These are phyloP conservation scores for Paramormyrops hopkinsi DNA, from an alignment of 2,797 vertebrate genomes.

Conservation along the genomic window DNA sequence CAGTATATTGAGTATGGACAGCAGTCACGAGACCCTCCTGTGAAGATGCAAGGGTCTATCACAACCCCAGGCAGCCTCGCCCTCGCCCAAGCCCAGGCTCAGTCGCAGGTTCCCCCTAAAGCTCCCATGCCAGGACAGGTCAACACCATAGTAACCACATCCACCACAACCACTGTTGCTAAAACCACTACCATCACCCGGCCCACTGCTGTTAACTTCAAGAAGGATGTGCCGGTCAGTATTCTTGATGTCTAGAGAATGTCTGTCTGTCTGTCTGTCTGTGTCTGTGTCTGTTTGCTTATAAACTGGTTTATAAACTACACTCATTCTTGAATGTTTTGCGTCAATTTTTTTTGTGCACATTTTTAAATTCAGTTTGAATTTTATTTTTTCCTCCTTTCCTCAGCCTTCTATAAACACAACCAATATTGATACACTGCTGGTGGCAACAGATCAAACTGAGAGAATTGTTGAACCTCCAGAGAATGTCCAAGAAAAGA, in stretches of 20 bases:
- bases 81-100: constrained; percentile 85
- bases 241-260: constrained; percentile 11
- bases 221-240: constrained; percentile 97
- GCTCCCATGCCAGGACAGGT: constrained; percentile 81
- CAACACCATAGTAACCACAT: constrained; percentile 92
- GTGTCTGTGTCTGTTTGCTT: background rate
- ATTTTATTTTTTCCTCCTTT: background rate
- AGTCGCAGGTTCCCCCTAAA: constrained; percentile 84
- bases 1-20: constrained; percentile 99
- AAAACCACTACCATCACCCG: constrained; percentile 93
- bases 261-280: constrained; percentile 10
- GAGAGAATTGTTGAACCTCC: constrained; percentile 97
- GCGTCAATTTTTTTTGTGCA: background rate
- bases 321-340: background rate
- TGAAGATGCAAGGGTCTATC: constrained; percentile 99
- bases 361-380: background rate
- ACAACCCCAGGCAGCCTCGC: constrained; percentile 96
- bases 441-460: constrained; percentile 96
- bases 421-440: constrained; percentile 95
- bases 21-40: constrained; percentile 97
- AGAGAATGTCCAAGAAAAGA: constrained; percentile 97
- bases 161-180: constrained; percentile 82
- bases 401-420: constrained; percentile 82
- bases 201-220: constrained; percentile 88
- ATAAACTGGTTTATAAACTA: background rate